These are phyloP conservation scores for Dascyllus trimaculatus DNA, from an alignment of 2,113 vertebrate species.

Conservation along the genomic window DNA sequence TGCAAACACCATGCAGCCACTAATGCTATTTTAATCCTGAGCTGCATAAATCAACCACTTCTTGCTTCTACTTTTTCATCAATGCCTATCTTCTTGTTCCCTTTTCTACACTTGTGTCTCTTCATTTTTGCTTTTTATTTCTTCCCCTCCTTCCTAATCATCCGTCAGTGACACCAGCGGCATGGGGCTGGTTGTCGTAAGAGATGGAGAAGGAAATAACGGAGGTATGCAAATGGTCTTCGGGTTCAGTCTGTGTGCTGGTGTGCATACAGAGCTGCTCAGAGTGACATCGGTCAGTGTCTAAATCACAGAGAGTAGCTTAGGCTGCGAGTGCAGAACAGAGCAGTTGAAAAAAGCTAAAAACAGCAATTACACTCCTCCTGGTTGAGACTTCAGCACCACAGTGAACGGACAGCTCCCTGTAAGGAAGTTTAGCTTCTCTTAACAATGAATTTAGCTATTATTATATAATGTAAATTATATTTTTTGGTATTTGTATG, in stretches of 20 bases:
- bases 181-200: conserved; percentile 10
- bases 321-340: background rate
- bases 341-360: background rate
- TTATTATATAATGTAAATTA: too few relatives aligned
- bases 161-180: conserved; percentile 34
- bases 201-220: conserved; percentile 3
- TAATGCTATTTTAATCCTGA: conserved; percentile 47
- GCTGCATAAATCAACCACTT: conserved; percentile 30
- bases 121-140: conserved; percentile 19
- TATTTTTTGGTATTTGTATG: background rate
- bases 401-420: conserved; percentile 18
- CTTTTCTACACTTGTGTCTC: background rate
- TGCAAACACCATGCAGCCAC: conserved; percentile 8
- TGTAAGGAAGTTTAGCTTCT: background rate
- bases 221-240: conserved; percentile 18
- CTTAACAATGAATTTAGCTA: too few relatives aligned
- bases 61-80: conserved; percentile 3
- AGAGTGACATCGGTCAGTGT: conserved; percentile 35
- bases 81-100: conserved; percentile 13
- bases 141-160: background rate
- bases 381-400: conserved; percentile 50
- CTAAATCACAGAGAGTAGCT: conserved; percentile 22
- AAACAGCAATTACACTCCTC: background rate
- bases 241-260: background rate
- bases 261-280: conserved; percentile 31